phyloP scores from a whole-genome alignment of 2,888 invertebrate genomes.

The Ophion slaviceki region DNA sequence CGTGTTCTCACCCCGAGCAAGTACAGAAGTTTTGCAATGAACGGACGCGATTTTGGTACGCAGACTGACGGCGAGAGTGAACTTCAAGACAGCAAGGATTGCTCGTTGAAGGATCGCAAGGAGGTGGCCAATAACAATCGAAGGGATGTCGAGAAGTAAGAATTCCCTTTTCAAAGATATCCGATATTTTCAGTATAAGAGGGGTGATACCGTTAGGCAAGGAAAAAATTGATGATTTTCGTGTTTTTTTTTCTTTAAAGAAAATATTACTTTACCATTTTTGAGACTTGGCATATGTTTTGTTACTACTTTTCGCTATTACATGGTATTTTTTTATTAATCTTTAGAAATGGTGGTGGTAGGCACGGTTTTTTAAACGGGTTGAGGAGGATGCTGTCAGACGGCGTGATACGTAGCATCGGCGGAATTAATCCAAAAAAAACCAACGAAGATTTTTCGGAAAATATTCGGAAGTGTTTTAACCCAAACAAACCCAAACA shows the following conservation, averaged over 20 bases:
- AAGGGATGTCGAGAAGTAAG: constrained; percentile 79
- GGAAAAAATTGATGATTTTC: too few relatives aligned
- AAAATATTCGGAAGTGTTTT: too few relatives aligned
- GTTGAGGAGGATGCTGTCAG: too few relatives aligned
- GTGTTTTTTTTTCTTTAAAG: too few relatives aligned
- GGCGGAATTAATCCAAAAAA: background rate
- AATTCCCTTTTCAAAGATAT: constrained; percentile 29
- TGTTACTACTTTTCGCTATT: too few relatives aligned
- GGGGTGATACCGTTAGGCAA: background rate
- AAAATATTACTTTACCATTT: too few relatives aligned
- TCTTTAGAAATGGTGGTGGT: too few relatives aligned
- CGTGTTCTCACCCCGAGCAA: constrained; percentile 86
- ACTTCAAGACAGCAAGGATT: constrained; percentile 84
- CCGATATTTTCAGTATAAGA: constrained; percentile 9
- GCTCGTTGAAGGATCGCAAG: constrained; percentile 88
- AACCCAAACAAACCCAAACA: too few relatives aligned
- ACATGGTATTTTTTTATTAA: too few relatives aligned
- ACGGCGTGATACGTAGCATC: too few relatives aligned
- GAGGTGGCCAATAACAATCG: constrained; percentile 88
- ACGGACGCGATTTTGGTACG: constrained; percentile 88
- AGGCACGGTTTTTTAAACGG: too few relatives aligned
- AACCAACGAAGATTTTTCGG: background rate
- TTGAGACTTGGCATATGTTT: too few relatives aligned
- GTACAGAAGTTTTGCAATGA: constrained; percentile 84
- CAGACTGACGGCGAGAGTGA: constrained; percentile 88